Percentiles rank a stretch among this genome's conserved stretches.
These are phyloP conservation scores for Oplegnathus fasciatus DNA, from an alignment of 2,113 vertebrate species.

Conservation along the genomic window DNA sequence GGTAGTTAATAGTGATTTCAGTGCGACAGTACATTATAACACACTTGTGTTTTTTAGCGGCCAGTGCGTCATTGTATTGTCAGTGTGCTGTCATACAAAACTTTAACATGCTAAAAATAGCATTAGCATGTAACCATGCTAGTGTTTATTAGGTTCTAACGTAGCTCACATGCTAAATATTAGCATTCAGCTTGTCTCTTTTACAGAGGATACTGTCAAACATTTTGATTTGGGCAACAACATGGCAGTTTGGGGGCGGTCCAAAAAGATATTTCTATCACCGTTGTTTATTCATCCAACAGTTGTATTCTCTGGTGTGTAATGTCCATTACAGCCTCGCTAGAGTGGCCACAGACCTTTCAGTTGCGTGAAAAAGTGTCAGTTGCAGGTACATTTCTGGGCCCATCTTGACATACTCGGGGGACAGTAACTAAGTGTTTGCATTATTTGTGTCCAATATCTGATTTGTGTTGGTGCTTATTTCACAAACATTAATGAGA, in stretches of 20 bases:
- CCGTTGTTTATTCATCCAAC: not conserved
- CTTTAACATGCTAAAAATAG: not conserved
- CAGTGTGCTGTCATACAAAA: too few species aligned
- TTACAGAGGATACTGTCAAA: not conserved
- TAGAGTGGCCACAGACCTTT: not conserved
- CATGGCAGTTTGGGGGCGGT: too few species aligned
- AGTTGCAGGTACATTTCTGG: not conserved
- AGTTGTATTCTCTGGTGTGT: not conserved
- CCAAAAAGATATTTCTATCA: not conserved
- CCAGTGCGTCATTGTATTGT: too few species aligned
- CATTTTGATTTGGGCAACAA: not conserved
- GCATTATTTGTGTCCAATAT: not conserved
- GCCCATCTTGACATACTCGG: too few species aligned
- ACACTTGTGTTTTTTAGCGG: too few species aligned
- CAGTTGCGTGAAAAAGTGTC: not conserved
- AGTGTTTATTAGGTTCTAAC: not conserved
- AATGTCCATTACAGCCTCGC: not conserved
- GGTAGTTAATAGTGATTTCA: too few species aligned
- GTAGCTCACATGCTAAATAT: too few species aligned
- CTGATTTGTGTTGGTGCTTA: conserved; percentile 15
- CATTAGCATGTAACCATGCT: not conserved
- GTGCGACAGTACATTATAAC: too few species aligned
- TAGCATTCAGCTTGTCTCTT: not conserved
- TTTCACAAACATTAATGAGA: conserved; percentile 23
- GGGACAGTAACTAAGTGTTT: not conserved